These are phyloP conservation scores for Pelecanoides urinatrix DNA, from an alignment of 2,113 vertebrate species.

Conservation along the genomic window DNA sequence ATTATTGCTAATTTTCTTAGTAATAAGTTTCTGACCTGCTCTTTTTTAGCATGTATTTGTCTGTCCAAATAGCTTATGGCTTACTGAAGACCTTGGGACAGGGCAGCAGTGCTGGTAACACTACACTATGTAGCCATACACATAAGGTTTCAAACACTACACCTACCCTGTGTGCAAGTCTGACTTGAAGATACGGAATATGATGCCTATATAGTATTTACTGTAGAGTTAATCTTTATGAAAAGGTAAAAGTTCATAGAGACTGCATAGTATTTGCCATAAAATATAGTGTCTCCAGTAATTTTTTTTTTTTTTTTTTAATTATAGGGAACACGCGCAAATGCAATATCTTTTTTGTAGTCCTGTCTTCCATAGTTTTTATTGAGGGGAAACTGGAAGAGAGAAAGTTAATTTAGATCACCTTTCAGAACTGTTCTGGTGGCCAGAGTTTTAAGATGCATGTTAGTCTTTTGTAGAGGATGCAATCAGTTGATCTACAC, in stretches of 20 bases:
- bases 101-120: not conserved
- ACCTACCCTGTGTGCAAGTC: not conserved
- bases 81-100: not conserved
- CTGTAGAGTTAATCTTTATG: not conserved
- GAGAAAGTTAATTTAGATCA: not conserved
- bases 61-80: not conserved
- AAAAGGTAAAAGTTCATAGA: not conserved
- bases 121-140: not conserved
- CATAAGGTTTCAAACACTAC: not conserved
- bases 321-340: not conserved
- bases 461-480: not conserved
- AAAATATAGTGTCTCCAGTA: not conserved
- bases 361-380: not conserved
- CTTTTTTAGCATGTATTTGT: not conserved
- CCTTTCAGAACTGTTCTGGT: not conserved
- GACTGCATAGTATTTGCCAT: not conserved
- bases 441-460: not conserved
- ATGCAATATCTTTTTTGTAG: not conserved
- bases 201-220: not conserved
- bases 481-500: not conserved
- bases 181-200: not conserved
- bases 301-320: not conserved
- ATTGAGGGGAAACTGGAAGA: not conserved
- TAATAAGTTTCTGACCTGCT: not conserved
- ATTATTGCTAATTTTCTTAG: not conserved